Percentiles rank a stretch among this genome's conserved stretches.
Evolutionary conservation across 1,140 invertebrate genomes (phyloP).

Genomic region (Ridgeia piscesae): DNA sequence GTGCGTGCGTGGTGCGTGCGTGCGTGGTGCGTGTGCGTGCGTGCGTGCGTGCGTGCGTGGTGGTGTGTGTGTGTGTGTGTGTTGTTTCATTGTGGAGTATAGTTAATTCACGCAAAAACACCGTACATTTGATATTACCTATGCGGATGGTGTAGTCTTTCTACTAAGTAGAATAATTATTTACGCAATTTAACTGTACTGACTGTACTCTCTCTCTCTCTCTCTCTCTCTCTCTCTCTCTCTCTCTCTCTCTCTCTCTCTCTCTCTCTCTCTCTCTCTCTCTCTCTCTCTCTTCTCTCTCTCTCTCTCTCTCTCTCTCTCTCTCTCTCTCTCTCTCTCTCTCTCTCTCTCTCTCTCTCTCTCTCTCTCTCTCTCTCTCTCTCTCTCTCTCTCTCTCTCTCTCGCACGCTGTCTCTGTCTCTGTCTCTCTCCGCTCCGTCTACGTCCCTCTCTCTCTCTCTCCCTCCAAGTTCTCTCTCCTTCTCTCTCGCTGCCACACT

Average conservation of each 20-base stretch:
- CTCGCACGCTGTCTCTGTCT: neutral
- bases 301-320: neutral
- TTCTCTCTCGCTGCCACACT: neutral
- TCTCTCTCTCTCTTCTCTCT: neutral
- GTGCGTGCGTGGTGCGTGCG: no score
- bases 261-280: neutral
- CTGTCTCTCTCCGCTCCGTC: neutral
- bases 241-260: no score
- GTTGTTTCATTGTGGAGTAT: no score
- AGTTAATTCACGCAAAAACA: no score
- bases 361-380: neutral
- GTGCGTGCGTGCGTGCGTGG: no score
- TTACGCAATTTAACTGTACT: no score
- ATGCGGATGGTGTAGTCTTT: neutral
- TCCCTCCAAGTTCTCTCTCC: neutral
- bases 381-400: neutral
- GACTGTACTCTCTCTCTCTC: no score
- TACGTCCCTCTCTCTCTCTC: neutral
- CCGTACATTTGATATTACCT: neutral
- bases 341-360: neutral
- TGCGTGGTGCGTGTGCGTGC: no score
- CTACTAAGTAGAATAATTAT: neutral
- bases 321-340: neutral
- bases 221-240: no score
- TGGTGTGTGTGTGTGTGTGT: no score